phyloP scores from a whole-genome alignment of 2,113 vertebrate species.

The Pelmatolapia mariae region DNA sequence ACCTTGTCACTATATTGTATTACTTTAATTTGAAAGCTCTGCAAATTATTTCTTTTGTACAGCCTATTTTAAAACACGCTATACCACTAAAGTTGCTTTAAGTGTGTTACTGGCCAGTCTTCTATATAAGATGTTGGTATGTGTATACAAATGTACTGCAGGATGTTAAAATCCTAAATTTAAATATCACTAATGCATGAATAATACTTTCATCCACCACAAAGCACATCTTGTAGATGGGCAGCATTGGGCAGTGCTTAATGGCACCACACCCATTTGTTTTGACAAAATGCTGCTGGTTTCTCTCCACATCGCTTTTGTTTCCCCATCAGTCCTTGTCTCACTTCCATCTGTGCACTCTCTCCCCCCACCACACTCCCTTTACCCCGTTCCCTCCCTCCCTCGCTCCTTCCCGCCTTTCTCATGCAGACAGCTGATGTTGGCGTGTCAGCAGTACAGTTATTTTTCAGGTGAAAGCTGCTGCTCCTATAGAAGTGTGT shows the following conservation, averaged over 20 bases:
- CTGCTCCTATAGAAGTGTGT: constrained; percentile 10
- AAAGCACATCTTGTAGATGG: not conserved
- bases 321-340: not conserved
- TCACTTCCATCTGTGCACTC: not conserved
- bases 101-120: not conserved
- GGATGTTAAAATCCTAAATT: not conserved
- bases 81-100: not conserved
- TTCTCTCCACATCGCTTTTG: not conserved
- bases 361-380: not conserved
- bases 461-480: constrained; percentile 33
- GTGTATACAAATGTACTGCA: not conserved
- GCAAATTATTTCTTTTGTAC: not conserved
- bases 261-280: not conserved
- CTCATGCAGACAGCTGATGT: constrained; percentile 36
- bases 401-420: not conserved
- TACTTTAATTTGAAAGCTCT: not conserved
- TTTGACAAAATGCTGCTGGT: not conserved
- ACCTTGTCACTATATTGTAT: not conserved
- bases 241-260: not conserved
- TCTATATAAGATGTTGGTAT: not conserved
- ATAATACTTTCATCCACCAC: not conserved
- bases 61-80: not conserved
- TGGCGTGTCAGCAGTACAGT: constrained; percentile 46
- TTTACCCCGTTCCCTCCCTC: not conserved
- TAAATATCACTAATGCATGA: not conserved